Percentiles rank a stretch among this genome's conserved stretches.
Evolutionary conservation across 2,888 invertebrate genomes (phyloP).

Genomic region (Acleris laterana): DNA sequence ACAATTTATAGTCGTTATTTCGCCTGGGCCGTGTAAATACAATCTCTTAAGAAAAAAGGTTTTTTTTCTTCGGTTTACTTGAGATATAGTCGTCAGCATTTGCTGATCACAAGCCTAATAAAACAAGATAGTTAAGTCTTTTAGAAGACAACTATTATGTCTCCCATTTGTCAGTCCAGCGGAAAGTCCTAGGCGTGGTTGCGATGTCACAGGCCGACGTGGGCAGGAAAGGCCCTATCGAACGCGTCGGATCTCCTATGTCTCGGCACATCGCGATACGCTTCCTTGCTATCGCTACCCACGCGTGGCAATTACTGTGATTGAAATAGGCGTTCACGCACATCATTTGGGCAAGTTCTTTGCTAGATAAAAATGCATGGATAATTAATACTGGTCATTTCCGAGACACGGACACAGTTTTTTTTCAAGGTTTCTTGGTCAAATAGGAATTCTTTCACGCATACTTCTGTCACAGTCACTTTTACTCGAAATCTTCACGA

Average conservation of each 20-base stretch:
- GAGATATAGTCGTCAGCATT: neutral
- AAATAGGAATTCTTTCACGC: no score
- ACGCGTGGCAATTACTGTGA: conserved; percentile 21
- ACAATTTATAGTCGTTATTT: no score
- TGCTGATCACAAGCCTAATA: neutral
- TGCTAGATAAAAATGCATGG: neutral
- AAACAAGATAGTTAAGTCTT: neutral
- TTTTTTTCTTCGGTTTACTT: neutral
- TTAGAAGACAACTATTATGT: neutral
- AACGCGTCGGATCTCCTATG: conserved; percentile 10
- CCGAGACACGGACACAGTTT: no score
- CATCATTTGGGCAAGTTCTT: conserved; percentile 4
- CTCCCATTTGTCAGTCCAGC: conserved; percentile 17
- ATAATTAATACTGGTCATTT: neutral
- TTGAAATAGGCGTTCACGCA: conserved; percentile 7
- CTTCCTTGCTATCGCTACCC: conserved; percentile 15
- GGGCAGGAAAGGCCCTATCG: conserved; percentile 20
- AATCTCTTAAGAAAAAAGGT: no score
- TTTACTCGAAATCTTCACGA: no score
- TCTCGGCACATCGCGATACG: conserved; percentile 13
- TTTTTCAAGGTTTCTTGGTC: no score
- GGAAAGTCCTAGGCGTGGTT: conserved; percentile 18
- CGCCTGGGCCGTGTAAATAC: no score
- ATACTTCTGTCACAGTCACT: no score
- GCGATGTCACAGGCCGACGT: conserved; percentile 12